A percentile compares a stretch with the other conserved stretches of the same genome.
Conservation (phyloP, 2,113 vertebrate species). For the Nestor notabilis region DNA sequence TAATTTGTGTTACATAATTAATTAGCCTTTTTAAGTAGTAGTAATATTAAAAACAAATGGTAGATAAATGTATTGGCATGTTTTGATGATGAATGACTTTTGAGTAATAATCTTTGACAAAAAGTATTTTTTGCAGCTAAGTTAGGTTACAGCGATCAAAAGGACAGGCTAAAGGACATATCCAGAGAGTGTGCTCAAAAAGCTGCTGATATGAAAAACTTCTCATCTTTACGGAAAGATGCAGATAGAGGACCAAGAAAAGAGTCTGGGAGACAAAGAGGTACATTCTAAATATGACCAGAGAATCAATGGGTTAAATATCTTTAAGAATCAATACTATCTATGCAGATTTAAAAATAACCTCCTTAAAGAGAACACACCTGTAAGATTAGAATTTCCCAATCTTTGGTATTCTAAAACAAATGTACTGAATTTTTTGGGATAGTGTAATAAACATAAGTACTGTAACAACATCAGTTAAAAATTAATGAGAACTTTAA, state of each 20-base stretch:
- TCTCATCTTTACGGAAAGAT: constrained; percentile 79
- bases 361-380: background rate
- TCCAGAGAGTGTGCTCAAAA: constrained; percentile 88
- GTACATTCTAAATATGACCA: constrained; percentile 45
- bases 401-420: background rate
- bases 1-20: background rate
- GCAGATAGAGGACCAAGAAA: constrained; percentile 77
- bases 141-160: constrained; percentile 76
- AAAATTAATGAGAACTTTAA: background rate
- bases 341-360: background rate
- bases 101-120: background rate
- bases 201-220: constrained; percentile 79
- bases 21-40: background rate
- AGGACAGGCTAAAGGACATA: constrained; percentile 82
- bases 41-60: background rate
- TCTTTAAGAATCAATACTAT: background rate
- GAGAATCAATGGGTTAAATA: background rate
- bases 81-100: background rate
- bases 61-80: background rate
- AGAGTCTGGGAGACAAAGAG: constrained; percentile 80
- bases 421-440: background rate
- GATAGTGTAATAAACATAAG: background rate
- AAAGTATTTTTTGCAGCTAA: constrained; percentile 76
- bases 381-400: background rate
- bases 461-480: background rate